phyloP scores from a whole-genome alignment of 2,797 vertebrate genomes.

The Molossus molossus region DNA sequence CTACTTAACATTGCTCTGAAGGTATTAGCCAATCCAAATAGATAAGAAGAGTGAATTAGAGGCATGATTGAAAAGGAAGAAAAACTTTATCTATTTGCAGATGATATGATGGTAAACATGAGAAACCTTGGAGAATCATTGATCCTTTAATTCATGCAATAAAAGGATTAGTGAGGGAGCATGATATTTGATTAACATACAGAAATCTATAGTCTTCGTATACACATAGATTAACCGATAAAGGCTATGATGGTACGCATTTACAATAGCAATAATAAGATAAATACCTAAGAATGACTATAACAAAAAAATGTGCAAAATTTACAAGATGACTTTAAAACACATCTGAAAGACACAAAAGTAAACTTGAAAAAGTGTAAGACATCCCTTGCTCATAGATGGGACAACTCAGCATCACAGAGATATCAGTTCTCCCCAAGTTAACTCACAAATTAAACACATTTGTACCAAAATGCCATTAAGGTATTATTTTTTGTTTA shows the following conservation, averaged over 20 bases:
- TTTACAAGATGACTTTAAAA: neutral
- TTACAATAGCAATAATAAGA: neutral
- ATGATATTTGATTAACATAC: neutral
- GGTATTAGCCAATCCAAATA: neutral
- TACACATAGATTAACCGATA: neutral
- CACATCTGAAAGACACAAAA: neutral
- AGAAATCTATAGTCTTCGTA: neutral
- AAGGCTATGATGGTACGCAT: neutral
- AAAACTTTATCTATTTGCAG: neutral
- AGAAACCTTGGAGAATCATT: neutral
- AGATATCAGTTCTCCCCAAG: neutral
- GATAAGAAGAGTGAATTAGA: neutral
- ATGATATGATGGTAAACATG: neutral
- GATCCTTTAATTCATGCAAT: neutral
- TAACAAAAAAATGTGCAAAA: neutral
- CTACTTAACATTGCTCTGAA: neutral
- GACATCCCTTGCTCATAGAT: neutral
- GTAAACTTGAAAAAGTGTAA: neutral
- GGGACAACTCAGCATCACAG: neutral
- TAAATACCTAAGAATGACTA: neutral
- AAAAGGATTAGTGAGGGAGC: neutral
- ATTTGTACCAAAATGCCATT: neutral
- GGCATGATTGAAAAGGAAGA: neutral
- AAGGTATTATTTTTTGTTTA: neutral
- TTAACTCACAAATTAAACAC: conserved; percentile 18